Base-by-base conservation (phyloP, 2,888 invertebrate genomes). In the Acrobasis suavella region DNA sequence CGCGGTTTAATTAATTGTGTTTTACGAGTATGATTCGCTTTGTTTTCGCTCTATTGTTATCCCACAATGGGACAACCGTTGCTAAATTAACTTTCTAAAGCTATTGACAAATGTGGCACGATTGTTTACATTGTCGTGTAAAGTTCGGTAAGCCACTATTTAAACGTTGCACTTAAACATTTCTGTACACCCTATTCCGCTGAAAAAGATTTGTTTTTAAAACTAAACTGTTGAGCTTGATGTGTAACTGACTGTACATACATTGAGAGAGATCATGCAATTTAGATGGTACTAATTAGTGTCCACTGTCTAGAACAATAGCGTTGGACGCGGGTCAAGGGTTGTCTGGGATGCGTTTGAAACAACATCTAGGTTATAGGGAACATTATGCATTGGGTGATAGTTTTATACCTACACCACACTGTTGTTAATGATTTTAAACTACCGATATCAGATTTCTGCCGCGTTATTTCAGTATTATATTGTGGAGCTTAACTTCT, bases 41-140 rank as follows among this genome's bases (percentile, higher is more conserved):
- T 71, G 67, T 73, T 71, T 74, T 67, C 67, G 62, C 52, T 60
- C 68, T 64, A 70, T 72, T 73, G 69, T 70, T 42, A 22, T 16
- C 42, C 56, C 17, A 56, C 56, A 56, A 56, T 56, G 56, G 56
- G 56, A 56, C 58, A 56, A 10, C 17, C 56, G 60, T 51, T 64
- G 60, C 17, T 56, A 17, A 56, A 46, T 56, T 42, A 39, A 56
- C 56, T 56, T 56, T 56, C 56, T 56, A 56, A 22, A 56, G 56
- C 56, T 56, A 56, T 42, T 46, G 42, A 56, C 56, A 56, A 56
- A 56, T 56, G 56, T 56, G 56, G 56, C 42, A 56, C 56, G 56
- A 56, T 56, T 17, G 56, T 56, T 56, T 46, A 56, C 56, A 56
- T 56, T 56, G 39, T 22, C 6, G 52, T 32, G 52, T 52, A 32